Evolutionary conservation across 2,113 vertebrate species (phyloP).

Genomic region (Epinephelus fuscoguttatus): DNA sequence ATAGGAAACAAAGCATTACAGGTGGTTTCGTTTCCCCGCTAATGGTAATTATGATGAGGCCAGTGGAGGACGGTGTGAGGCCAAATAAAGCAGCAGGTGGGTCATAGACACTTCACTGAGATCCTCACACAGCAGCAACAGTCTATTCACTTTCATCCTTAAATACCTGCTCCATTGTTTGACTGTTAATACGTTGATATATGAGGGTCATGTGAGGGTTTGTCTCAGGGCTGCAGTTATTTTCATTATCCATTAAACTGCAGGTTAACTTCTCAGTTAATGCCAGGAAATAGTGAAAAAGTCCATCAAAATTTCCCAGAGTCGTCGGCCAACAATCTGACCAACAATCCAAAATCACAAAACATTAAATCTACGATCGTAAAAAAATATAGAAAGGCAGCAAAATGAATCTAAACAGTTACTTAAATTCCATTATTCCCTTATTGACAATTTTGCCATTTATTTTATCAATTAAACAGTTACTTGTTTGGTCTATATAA

Average conservation of each 20-base stretch:
- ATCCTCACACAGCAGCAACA: slow-evolving; percentile 11
- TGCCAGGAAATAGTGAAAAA: background rate
- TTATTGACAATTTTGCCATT: background rate
- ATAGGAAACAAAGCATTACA: slow-evolving; percentile 50
- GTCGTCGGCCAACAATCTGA: background rate
- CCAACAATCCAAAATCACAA: background rate
- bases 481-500: background rate
- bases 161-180: slow-evolving; percentile 9
- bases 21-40: slow-evolving; percentile 40
- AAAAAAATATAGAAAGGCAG: background rate
- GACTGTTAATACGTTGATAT: background rate
- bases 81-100: slow-evolving; percentile 58
- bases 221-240: background rate
- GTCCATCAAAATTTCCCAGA: background rate
- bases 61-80: slow-evolving; percentile 30
- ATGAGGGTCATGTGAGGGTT: background rate
- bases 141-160: slow-evolving; percentile 33
- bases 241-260: background rate
- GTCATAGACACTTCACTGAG: slow-evolving; percentile 39
- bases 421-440: too few species aligned
- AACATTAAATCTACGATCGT: background rate
- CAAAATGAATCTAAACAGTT: background rate
- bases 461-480: background rate
- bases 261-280: background rate
- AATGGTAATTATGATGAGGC: slow-evolving; percentile 31